Evolutionary conservation across 2,888 invertebrate species (phyloP).

Genomic region (Diarsia mendica): DNA sequence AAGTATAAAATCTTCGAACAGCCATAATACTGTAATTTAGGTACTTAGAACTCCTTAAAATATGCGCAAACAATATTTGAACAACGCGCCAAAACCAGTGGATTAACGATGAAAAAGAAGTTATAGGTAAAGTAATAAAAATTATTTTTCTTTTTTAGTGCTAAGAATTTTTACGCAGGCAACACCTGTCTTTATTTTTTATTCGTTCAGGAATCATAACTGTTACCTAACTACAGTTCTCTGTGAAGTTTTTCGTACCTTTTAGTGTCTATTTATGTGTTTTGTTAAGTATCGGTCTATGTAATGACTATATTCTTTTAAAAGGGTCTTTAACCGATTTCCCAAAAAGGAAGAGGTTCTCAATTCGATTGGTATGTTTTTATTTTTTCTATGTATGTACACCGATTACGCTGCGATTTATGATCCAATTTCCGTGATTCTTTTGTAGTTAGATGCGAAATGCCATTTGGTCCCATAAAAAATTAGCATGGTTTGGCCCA

Average conservation of each 20-base stretch:
- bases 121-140: constrained; percentile 28
- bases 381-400: too few relatives aligned
- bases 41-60: constrained; percentile 43
- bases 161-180: constrained; percentile 39
- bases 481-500: too few relatives aligned
- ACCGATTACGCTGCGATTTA: too few relatives aligned
- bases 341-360: too few relatives aligned
- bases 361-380: too few relatives aligned
- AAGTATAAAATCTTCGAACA: constrained; percentile 48
- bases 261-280: background rate
- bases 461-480: too few relatives aligned
- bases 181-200: constrained; percentile 47
- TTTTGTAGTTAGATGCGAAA: too few relatives aligned
- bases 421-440: too few relatives aligned
- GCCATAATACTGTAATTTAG: constrained; percentile 46
- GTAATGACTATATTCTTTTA: background rate
- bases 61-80: constrained; percentile 45
- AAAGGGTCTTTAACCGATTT: too few relatives aligned
- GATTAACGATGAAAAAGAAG: constrained; percentile 36
- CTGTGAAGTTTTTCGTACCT: constrained; percentile 13
- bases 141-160: constrained; percentile 46
- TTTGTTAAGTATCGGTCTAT: background rate
- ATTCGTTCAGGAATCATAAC: constrained; percentile 40
- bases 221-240: constrained; percentile 15
- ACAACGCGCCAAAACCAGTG: constrained; percentile 34